Evolutionary conservation across 2,888 invertebrate species (phyloP), one percentile per base, ranked within the genome.

Genomic region (Agrochola lychnidis): DNA sequence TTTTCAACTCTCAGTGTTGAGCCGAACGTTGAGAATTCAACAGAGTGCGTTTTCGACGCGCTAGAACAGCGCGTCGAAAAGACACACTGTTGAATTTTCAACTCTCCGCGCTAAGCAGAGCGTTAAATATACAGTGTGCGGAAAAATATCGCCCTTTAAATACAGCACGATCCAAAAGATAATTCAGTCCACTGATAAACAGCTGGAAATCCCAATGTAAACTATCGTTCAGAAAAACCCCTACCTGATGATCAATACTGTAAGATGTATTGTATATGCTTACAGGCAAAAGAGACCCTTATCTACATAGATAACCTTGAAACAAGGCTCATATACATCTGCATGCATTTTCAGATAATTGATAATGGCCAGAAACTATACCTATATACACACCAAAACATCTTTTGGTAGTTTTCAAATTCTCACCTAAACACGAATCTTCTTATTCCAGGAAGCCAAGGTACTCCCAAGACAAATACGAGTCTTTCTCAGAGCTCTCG

Each of bases 401-500:
- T 57, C 3, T 5, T 30, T 14, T 67, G 7, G 2, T 16, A 48
- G 12, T 51, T 36, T 30, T 30, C 7, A 22, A 48, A 30, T 22
- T 59, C 16, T 16, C n/a, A 45, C 36, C 42, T 36, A 75, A 76
- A 14, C 61, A 10, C 16, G 10, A 67, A 36, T 59, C 9, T 48
- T 53, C 1, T 42, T 40, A 45, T 78, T 72, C 2, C 92, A 96
- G 96, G 77, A 96, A 96, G 90, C 95, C 96, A 5, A 90, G 96
- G 73, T 94, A 94, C 85, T 95, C 96, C 0, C 95, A 95, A 88
- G 96, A 96, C 88, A 96, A 95, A 81, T 96, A 95, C 90, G 96
- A 96, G 59, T 95, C 95, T 0, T 93, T 92, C 87, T 96, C 96
- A 0, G 96, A 96, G 88, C 89, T 96, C 1, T 96, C 96, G 4